Evolutionary conservation across 2,888 invertebrate genomes (phyloP).

Genomic region (Limulus polyphemus): DNA sequence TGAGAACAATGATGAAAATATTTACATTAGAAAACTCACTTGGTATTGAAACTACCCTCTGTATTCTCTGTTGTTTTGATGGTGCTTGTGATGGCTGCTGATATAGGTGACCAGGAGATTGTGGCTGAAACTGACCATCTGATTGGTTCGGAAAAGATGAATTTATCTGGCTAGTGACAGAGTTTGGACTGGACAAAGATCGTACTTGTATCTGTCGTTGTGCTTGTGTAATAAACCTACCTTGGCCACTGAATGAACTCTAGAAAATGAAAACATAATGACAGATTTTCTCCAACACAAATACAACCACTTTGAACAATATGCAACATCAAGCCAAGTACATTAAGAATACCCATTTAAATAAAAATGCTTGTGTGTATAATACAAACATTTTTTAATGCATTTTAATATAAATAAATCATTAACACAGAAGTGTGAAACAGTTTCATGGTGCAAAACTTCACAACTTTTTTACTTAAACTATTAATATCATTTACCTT

Average conservation of each 20-base stretch:
- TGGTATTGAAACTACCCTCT: conserved; percentile 21
- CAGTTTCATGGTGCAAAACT: too few species aligned
- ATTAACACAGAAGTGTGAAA: too few species aligned
- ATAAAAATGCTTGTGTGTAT: too few species aligned
- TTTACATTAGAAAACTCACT: conserved; percentile 6
- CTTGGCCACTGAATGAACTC: conserved; percentile 8
- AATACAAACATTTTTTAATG: too few species aligned
- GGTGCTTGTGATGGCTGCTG: conserved; percentile 8
- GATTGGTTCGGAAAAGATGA: conserved; percentile 42
- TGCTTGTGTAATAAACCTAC: conserved; percentile 22
- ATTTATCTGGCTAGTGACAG: conserved; percentile 43
- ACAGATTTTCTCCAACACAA: too few species aligned
- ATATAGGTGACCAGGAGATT: conserved; percentile 9
- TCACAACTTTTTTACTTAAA: too few species aligned
- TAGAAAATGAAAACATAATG: not conserved
- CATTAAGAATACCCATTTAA: too few species aligned
- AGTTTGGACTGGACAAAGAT: conserved; percentile 40
- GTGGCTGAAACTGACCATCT: conserved; percentile 15
- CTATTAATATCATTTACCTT: too few species aligned
- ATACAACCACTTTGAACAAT: too few species aligned
- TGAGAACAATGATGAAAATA: too few species aligned
- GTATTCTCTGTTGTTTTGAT: conserved; percentile 15
- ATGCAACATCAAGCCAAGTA: too few species aligned
- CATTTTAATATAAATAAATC: too few species aligned
- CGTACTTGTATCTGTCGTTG: conserved; percentile 30